Percentiles rank a stretch among this genome's conserved stretches.
phyloP scores from a whole-genome alignment of 2,888 invertebrate species.

The Hemistola chrysoprasaria region DNA sequence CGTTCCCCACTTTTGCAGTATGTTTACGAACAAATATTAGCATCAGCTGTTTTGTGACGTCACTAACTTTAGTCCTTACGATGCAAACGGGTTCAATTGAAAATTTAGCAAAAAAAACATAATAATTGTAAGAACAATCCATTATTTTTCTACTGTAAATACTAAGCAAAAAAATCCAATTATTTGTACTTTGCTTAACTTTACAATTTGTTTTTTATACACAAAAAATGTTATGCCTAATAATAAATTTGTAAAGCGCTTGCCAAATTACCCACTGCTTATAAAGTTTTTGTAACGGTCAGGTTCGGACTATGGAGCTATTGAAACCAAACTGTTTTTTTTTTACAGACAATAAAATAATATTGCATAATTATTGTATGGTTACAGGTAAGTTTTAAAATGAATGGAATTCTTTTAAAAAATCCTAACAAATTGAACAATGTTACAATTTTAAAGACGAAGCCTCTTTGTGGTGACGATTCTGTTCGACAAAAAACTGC shows the following conservation, averaged over 20 bases:
- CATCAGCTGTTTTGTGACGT: slow-evolving; percentile 71
- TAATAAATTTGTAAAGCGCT: slow-evolving; percentile 12
- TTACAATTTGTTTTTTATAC: no score
- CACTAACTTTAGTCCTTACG: slow-evolving; percentile 38
- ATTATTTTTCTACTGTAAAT: no score
- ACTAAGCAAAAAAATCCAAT: no score
- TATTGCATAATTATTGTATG: slow-evolving; percentile 57
- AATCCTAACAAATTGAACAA: slow-evolving; percentile 25
- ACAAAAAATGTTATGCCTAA: slow-evolving; percentile 1
- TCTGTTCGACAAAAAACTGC: neutral
- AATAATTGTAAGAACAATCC: no score
- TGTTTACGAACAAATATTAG: slow-evolving; percentile 5
- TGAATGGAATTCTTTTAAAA: slow-evolving; percentile 40
- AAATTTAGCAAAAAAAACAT: no score
- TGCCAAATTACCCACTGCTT: slow-evolving; percentile 18
- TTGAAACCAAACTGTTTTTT: slow-evolving; percentile 56
- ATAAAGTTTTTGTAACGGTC: slow-evolving; percentile 38
- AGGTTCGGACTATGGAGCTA: slow-evolving; percentile 54
- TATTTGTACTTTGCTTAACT: no score
- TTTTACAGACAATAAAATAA: slow-evolving; percentile 45
- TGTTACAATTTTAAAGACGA: slow-evolving; percentile 34
- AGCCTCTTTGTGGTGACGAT: slow-evolving; percentile 6
- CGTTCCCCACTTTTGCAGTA: neutral
- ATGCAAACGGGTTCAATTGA: no score
- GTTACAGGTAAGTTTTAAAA: slow-evolving; percentile 48